Evolutionary conservation across 2,888 invertebrate species (phyloP).

Genomic region (Tribolium freemani): DNA sequence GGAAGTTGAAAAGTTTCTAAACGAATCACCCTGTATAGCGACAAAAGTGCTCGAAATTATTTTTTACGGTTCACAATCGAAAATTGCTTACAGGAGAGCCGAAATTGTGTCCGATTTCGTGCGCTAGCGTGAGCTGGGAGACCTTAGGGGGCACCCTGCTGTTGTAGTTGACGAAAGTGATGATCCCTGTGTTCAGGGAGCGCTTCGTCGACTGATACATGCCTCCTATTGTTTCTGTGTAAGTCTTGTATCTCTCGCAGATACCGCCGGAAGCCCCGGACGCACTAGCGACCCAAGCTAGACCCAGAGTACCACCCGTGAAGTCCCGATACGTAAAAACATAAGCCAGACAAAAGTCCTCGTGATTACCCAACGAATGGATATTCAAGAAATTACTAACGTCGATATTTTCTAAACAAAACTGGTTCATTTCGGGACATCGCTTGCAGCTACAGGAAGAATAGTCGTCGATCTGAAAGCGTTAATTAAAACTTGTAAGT

Average conservation of each 20-base stretch:
- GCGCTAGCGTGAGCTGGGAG: conserved; percentile 96
- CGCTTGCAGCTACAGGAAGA: conserved; percentile 79
- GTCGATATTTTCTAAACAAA: conserved; percentile 97
- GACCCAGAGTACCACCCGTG: conserved; percentile 96
- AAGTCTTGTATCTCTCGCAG: conserved; percentile 97
- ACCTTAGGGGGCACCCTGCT: conserved; percentile 97
- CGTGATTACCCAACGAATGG: conserved; percentile 96
- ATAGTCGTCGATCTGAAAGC: conserved; percentile 89
- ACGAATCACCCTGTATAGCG: too few species aligned
- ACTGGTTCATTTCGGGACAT: conserved; percentile 83
- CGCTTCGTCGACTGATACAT: conserved; percentile 95
- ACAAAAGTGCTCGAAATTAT: too few species aligned
- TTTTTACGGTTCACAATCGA: background rate
- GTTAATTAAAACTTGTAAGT: background rate
- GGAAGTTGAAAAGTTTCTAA: too few species aligned
- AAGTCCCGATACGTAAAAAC: conserved; percentile 99
- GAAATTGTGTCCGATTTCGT: conserved; percentile 99
- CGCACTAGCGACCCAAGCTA: conserved; percentile 99
- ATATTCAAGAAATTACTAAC: conserved; percentile 99
- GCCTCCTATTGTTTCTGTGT: conserved; percentile 95
- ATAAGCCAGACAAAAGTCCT: conserved; percentile 99
- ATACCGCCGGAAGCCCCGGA: conserved; percentile 98
- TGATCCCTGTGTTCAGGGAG: conserved; percentile 97
- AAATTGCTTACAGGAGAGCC: conserved; percentile 88
- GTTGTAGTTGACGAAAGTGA: conserved; percentile 99